Evolutionary conservation across 2,797 vertebrate genomes (phyloP).

Genomic region (Strix occidentalis): DNA sequence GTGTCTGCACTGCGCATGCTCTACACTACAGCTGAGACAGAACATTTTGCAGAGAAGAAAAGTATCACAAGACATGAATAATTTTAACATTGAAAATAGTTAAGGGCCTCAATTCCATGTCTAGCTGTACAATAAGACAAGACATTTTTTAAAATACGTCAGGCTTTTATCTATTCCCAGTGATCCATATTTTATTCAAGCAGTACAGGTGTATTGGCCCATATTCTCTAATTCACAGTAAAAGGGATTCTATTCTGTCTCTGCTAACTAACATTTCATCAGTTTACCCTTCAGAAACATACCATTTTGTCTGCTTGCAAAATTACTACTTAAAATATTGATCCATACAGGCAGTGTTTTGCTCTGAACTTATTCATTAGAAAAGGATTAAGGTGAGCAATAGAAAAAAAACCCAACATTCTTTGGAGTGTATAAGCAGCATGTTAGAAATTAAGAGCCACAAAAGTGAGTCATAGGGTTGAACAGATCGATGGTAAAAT

Average conservation of each 20-base stretch:
- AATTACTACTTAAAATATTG: conserved; percentile 38
- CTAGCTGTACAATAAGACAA: not conserved
- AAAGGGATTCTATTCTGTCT: not conserved
- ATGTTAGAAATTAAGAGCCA: conserved; percentile 38
- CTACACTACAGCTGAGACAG: not conserved
- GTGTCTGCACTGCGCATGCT: not conserved
- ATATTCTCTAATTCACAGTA: not conserved
- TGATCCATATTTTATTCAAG: not conserved
- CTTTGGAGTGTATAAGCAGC: conserved; percentile 17
- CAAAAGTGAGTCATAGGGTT: conserved; percentile 17
- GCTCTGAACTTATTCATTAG: conserved; percentile 41
- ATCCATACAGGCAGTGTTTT: conserved; percentile 9
- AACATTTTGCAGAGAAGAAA: not conserved
- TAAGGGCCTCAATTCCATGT: not conserved
- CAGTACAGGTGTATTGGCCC: not conserved
- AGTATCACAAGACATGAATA: not conserved
- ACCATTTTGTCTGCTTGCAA: conserved; percentile 32
- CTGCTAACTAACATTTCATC: not conserved
- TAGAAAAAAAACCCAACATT: not conserved
- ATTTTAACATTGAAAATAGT: not conserved
- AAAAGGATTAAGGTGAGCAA: conserved; percentile 42
- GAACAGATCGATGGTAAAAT: conserved; percentile 46
- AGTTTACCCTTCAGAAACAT: conserved; percentile 30
- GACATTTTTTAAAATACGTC: not conserved
- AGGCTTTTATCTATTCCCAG: not conserved